These are phyloP conservation scores for Nomada hirtipes DNA, from an alignment of 2,888 invertebrate species.

Conservation along the genomic window DNA sequence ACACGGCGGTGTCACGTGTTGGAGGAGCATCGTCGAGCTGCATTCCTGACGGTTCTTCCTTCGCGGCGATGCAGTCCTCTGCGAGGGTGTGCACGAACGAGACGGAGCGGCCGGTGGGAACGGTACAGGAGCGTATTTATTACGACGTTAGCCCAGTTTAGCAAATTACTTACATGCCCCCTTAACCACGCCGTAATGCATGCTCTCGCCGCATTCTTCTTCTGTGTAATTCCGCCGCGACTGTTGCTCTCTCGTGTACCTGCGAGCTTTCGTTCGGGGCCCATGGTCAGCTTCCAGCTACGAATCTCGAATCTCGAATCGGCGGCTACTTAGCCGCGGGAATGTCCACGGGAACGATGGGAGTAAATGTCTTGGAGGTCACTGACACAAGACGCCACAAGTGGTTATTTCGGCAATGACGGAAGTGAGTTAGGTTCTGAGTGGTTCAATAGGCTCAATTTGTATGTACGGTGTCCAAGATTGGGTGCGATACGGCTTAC, in stretches of 20 bases:
- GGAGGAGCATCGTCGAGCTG: constrained; percentile 53
- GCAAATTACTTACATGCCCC: constrained; percentile 72
- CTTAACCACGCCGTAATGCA: constrained; percentile 68
- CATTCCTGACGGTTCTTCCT: constrained; percentile 71
- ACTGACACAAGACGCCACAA: constrained; percentile 11
- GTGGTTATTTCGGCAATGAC: constrained; percentile 29
- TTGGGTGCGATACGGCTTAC: not conserved
- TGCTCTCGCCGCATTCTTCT: constrained; percentile 67
- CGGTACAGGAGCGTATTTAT: constrained; percentile 66
- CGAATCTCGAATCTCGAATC: constrained; percentile 39
- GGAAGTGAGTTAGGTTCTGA: constrained; percentile 17
- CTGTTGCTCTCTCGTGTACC: constrained; percentile 42
- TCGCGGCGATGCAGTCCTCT: constrained; percentile 25
- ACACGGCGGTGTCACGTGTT: constrained; percentile 60
- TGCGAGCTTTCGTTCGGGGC: constrained; percentile 14
- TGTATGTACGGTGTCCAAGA: not conserved
- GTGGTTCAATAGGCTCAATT: constrained; percentile 25
- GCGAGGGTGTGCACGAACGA: constrained; percentile 53
- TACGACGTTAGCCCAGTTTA: constrained; percentile 72
- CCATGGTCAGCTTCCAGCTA: constrained; percentile 30
- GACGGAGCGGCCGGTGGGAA: constrained; percentile 36
- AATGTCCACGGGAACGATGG: constrained; percentile 39
- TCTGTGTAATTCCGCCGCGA: constrained; percentile 60
- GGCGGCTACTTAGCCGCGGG: constrained; percentile 50
- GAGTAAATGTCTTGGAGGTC: constrained; percentile 16